A percentile compares a stretch with the other conserved stretches of the same genome.
Conservation (phyloP, 2,113 vertebrate species). For the Pipra filicauda region DNA sequence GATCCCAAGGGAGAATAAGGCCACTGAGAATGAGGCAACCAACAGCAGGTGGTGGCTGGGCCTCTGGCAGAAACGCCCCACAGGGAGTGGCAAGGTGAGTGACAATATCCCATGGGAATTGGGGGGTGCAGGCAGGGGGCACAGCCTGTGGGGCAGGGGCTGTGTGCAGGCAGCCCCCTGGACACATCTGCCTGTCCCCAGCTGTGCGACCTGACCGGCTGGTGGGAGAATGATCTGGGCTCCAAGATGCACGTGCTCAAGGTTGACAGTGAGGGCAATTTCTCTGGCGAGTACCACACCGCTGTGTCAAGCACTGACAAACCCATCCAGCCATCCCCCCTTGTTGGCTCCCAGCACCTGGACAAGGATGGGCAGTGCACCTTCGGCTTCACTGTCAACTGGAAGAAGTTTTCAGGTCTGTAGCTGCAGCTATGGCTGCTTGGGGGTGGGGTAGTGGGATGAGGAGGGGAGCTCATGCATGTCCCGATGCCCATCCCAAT, state of each 20-base stretch:
- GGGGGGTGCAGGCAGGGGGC: rapidly evolving
- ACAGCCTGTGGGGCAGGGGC: background rate
- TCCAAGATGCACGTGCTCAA: rapidly evolving
- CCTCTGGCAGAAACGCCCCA: rapidly evolving
- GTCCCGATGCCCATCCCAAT: too few species aligned
- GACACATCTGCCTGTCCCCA: rapidly evolving
- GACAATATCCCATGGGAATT: rapidly evolving
- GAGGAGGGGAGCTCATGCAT: background rate
- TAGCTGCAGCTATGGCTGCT: rapidly evolving
- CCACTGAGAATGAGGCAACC: rapidly evolving
- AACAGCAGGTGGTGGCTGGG: rapidly evolving
- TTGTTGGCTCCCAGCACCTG: background rate
- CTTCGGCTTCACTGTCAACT: background rate
- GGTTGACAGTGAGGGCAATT: rapidly evolving
- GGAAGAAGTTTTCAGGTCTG: conserved; percentile 24
- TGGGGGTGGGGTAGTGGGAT: background rate
- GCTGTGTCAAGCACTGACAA: rapidly evolving
- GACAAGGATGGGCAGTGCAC: background rate
- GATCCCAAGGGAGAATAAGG: rapidly evolving
- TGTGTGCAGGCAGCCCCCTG: background rate
- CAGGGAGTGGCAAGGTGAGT: background rate
- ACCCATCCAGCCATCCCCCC: background rate
- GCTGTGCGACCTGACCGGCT: background rate
- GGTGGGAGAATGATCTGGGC: background rate
- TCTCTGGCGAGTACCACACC: background rate